Base-by-base conservation (phyloP, 2,113 vertebrate genomes). In the Limanda limanda region DNA sequence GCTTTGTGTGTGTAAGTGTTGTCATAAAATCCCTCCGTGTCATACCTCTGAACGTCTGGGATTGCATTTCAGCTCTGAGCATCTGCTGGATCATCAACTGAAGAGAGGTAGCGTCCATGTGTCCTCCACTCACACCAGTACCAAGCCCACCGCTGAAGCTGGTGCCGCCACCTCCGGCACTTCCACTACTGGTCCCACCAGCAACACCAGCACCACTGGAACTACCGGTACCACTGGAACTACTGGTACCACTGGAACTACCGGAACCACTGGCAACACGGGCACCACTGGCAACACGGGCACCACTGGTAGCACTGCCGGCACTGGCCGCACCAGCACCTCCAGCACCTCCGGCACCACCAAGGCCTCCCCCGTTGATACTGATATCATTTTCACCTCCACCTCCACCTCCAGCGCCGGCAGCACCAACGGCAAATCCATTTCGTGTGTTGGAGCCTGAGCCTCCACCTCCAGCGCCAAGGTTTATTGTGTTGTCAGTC, bases 41-140 rank as follows among this genome's bases (percentile, higher is more conserved):
- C 47, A 1, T 92, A 95, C 94, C 94, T 93, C 51, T 90, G 81
- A 93, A 92, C n/a, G 81, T 10, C 55, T 93, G 88, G 0, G 94
- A 94, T 9, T 92, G 77, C 73, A 94, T 72, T 69, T 95, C 94
- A 13, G 48, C 11, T 67, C 42, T 79, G n/a, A 95, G 47, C 70
- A 93, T 75, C 11, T 63, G n/a, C 48, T 89, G 80, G 18, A 95
- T 71, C 55, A 35, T 56, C n/a, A 48, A 14, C 40, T 90, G 84
- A 21, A 94, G 73, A 35, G 23, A 3, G 0, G 48, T 37, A 3
- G 51, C 55, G 1, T 91, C 88, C 0, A 64, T 11, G 6, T 81
- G 56, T 57, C 59, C 79, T 48, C 81, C 21, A 0, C 72, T 85
- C 2, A 47, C 71, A 1, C 67, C 57, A 3, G 40, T 65, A 11